phyloP scores from a whole-genome alignment of 2,797 vertebrate species.

The Psittacula derbiana region DNA sequence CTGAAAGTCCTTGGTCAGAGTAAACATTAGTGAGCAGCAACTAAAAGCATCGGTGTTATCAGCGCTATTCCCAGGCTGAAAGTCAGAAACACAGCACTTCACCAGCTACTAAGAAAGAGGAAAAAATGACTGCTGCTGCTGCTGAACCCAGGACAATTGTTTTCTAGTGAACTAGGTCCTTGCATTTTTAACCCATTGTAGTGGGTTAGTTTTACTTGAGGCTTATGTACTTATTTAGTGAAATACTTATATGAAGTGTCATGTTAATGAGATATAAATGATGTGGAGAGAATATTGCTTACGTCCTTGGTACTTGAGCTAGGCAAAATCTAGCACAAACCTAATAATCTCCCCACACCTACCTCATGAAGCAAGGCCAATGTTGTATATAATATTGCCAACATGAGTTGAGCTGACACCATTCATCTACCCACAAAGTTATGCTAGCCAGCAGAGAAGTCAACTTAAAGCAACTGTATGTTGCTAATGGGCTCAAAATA shows the following conservation, averaged over 20 bases:
- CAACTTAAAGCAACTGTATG: neutral
- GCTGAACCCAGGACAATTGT: neutral
- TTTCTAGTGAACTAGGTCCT: neutral
- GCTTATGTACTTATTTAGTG: neutral
- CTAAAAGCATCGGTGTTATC: too few species aligned
- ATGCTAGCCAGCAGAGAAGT: neutral
- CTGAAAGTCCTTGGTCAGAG: too few species aligned
- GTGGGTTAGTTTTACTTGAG: neutral
- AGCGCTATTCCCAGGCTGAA: too few species aligned
- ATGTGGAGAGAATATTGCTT: neutral
- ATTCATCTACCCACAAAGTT: neutral
- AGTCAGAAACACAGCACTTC: too few species aligned
- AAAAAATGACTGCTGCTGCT: too few species aligned
- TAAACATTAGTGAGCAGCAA: too few species aligned
- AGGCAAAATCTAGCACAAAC: neutral
- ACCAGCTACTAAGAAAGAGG: too few species aligned
- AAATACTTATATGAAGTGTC: neutral
- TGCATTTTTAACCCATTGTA: neutral
- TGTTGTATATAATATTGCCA: neutral
- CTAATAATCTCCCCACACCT: neutral
- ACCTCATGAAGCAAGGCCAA: neutral
- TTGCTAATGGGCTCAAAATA: neutral
- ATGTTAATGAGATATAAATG: neutral
- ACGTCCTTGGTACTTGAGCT: neutral
- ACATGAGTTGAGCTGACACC: rapidly evolving